Conservation (phyloP, 2,113 vertebrate species). For the Tinamus guttatus region DNA sequence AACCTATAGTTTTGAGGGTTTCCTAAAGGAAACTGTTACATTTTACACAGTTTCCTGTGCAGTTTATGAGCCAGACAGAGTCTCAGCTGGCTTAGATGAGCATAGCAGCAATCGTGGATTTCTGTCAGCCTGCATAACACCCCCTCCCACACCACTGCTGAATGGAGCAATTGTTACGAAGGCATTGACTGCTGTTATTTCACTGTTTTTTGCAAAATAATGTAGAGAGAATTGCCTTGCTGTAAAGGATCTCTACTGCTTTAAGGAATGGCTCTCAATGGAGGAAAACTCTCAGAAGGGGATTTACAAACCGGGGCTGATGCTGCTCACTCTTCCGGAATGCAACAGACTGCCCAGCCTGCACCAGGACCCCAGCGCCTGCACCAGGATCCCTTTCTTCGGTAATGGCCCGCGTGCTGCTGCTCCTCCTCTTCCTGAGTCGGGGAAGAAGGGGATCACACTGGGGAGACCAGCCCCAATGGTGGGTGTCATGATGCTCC, state of each 20-base stretch:
- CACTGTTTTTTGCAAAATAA: slow-evolving; percentile 66
- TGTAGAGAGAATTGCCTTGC: slow-evolving; percentile 94
- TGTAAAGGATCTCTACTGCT: slow-evolving; percentile 95
- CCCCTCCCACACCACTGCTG: background rate
- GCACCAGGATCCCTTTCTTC: slow-evolving; percentile 87
- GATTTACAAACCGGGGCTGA: slow-evolving; percentile 76
- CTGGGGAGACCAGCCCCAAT: too few species aligned
- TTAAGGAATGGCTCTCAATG: slow-evolving; percentile 88
- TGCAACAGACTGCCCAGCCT: slow-evolving; percentile 90
- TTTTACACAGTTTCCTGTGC: background rate
- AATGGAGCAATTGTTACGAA: background rate
- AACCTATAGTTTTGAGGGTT: background rate
- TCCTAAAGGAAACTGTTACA: background rate
- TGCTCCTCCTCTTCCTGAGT: background rate
- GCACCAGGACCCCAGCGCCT: slow-evolving; percentile 78
- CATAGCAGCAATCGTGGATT: background rate
- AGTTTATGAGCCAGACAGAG: background rate
- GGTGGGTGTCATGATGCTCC: too few species aligned
- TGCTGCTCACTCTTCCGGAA: slow-evolving; percentile 81
- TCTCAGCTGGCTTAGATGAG: background rate
- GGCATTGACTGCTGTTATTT: slow-evolving; percentile 56
- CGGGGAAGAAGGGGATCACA: fast-evolving
- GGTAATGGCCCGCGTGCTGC: slow-evolving; percentile 76
- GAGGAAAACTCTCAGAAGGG: slow-evolving; percentile 82
- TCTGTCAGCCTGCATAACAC: background rate